Evolutionary conservation across 2,888 invertebrate genomes (phyloP).

Genomic region (Candidula unifasciata): DNA sequence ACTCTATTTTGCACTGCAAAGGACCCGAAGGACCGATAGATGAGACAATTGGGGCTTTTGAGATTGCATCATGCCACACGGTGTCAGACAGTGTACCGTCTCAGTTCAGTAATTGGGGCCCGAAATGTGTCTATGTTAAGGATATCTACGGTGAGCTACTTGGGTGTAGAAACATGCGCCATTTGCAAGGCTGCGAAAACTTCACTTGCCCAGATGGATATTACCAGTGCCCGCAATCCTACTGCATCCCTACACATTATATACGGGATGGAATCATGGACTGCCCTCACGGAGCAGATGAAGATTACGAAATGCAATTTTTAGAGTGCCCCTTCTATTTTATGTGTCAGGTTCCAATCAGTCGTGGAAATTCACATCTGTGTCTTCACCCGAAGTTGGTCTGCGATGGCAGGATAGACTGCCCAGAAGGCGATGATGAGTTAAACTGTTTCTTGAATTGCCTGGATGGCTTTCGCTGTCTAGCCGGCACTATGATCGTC

Average conservation of each 20-base stretch:
- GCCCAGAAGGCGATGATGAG: constrained; percentile 44
- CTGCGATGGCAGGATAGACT: constrained; percentile 18
- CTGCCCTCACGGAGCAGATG: constrained; percentile 39
- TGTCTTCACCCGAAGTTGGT: constrained; percentile 33
- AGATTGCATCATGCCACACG: neutral
- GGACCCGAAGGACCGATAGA: constrained; percentile 41
- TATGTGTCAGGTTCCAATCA: neutral
- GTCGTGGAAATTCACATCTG: neutral
- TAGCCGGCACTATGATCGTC: constrained; percentile 2
- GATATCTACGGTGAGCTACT: constrained; percentile 8
- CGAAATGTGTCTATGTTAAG: constrained; percentile 32
- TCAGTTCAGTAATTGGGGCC: neutral
- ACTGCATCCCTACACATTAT: constrained; percentile 37
- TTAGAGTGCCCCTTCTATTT: constrained; percentile 10
- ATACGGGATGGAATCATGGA: neutral
- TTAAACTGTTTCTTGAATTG: constrained; percentile 25
- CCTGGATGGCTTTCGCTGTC: constrained; percentile 8
- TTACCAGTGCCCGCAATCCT: constrained; percentile 28
- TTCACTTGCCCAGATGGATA: constrained; percentile 34
- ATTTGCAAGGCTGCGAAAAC: constrained; percentile 20
- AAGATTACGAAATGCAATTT: neutral
- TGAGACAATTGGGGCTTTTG: constrained; percentile 28
- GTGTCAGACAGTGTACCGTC: too few relatives aligned
- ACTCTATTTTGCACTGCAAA: neutral
- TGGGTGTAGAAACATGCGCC: constrained; percentile 16